Evolutionary conservation across 2,797 vertebrate species (phyloP).

Genomic region (Hozukius guyotensis): DNA sequence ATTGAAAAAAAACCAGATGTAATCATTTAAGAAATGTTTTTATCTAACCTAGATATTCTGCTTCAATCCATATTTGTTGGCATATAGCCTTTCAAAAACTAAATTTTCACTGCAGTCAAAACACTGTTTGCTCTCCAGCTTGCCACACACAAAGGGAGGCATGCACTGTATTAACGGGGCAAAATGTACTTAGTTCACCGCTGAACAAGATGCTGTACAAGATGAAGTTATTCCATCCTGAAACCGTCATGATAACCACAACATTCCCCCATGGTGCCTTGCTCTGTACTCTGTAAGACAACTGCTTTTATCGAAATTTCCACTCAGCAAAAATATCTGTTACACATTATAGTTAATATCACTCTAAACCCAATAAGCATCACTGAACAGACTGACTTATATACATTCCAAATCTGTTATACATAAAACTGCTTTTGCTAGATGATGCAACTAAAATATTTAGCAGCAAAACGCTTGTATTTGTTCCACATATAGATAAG

Average conservation of each 20-base stretch:
- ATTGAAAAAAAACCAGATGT: too few relatives aligned
- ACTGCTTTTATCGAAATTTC: neutral
- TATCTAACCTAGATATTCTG: too few relatives aligned
- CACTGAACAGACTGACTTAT: neutral
- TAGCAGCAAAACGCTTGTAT: slow-evolving; percentile 1
- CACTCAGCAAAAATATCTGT: neutral
- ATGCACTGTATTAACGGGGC: too few relatives aligned
- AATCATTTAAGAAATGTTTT: too few relatives aligned
- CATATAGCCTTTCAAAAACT: too few relatives aligned
- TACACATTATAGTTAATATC: neutral
- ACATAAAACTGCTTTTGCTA: neutral
- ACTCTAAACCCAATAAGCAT: neutral
- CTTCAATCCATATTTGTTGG: too few relatives aligned
- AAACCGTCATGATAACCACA: neutral
- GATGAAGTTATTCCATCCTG: too few relatives aligned
- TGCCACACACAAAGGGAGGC: too few relatives aligned
- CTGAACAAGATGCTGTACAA: neutral
- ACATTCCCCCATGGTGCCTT: neutral
- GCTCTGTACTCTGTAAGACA: neutral
- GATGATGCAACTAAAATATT: slow-evolving; percentile 3
- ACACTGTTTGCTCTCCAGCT: too few relatives aligned
- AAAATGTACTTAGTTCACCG: neutral
- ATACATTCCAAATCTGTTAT: neutral
- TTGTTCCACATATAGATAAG: slow-evolving; percentile 5
- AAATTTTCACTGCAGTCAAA: too few relatives aligned